phyloP scores from a whole-genome alignment of 1,140 invertebrate genomes.

The Sitobion miscanthi region DNA sequence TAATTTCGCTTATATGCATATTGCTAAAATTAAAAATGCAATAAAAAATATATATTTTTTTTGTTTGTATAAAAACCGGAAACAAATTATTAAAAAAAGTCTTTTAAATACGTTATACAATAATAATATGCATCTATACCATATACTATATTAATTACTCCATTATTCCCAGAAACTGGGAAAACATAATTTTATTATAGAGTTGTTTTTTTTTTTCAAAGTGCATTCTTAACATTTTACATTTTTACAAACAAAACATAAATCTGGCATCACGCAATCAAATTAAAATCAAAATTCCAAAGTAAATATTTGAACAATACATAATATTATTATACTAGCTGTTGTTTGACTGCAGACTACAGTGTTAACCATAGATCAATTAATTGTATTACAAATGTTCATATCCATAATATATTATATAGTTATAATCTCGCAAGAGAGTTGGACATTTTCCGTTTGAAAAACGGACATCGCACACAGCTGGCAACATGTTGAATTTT shows the following conservation, averaged over 20 bases:
- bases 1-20: background rate
- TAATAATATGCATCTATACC: background rate
- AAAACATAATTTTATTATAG: background rate
- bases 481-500: background rate
- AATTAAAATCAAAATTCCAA: background rate
- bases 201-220: too few relatives aligned
- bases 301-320: background rate
- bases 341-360: too few relatives aligned
- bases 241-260: background rate
- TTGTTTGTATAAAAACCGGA: background rate
- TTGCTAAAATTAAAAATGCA: background rate
- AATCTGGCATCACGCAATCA: background rate
- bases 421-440: background rate
- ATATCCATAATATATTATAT: background rate
- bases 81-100: background rate
- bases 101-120: background rate
- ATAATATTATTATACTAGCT: too few relatives aligned
- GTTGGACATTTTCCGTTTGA: background rate
- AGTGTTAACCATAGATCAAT: background rate
- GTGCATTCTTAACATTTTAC: background rate
- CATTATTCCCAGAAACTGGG: background rate
- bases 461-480: background rate
- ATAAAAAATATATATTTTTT: background rate
- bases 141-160: background rate
- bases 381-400: background rate